Conservation (phyloP, 1,140 invertebrate species). For the Hypothenemus hampei region DNA sequence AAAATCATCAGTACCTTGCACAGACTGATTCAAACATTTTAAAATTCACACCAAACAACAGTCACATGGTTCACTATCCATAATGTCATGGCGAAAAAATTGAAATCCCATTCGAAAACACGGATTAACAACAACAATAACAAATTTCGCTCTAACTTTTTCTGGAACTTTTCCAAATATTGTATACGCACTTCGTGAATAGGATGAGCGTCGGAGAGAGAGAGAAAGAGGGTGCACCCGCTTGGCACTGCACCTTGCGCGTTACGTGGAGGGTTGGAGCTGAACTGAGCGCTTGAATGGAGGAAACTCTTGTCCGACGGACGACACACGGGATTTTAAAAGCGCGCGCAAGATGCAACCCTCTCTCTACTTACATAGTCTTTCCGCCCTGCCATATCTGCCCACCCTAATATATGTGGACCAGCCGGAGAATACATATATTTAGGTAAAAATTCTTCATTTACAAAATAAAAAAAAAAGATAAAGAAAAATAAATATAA, state of each 20-base stretch:
- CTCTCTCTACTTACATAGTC: constrained; percentile 28
- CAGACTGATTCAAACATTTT: constrained; percentile 32
- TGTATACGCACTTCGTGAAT: constrained; percentile 8
- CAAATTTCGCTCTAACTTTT: too few relatives aligned
- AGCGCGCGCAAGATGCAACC: constrained; percentile 42
- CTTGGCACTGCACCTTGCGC: constrained; percentile 8
- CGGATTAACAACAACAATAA: too few relatives aligned
- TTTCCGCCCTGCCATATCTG: constrained; percentile 28
- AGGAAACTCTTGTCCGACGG: constrained; percentile 26
- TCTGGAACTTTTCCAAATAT: constrained; percentile 12
- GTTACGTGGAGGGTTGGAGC: constrained; percentile 27
- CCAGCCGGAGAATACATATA: too few relatives aligned
- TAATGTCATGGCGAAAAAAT: too few relatives aligned
- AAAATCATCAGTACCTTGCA: constrained; percentile 23
- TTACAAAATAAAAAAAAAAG: too few relatives aligned
- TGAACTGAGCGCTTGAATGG: constrained; percentile 31
- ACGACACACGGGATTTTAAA: constrained; percentile 28
- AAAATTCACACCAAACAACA: constrained; percentile 10
- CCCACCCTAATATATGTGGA: constrained; percentile 37
- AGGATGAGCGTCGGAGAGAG: not conserved
- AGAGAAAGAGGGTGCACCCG: constrained; percentile 1
- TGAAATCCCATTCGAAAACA: too few relatives aligned
- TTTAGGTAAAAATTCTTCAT: too few relatives aligned
- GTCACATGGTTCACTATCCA: constrained; percentile 16
- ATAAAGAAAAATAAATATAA: too few relatives aligned